Evolutionary conservation across 2,888 invertebrate species (phyloP).

Genomic region (Athalia rosae): DNA sequence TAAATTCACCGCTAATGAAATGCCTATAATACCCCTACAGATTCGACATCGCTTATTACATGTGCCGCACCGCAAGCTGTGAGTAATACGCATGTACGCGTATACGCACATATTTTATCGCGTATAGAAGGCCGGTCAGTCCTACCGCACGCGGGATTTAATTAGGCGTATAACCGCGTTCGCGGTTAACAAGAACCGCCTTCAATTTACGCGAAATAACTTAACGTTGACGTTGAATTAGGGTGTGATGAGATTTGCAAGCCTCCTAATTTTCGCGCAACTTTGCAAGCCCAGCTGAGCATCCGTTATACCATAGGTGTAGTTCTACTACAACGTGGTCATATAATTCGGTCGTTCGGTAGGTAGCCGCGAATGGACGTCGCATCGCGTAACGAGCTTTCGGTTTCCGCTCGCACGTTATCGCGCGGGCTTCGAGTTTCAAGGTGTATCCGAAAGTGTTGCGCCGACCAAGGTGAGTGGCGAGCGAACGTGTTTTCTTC

Average conservation of each 20-base stretch:
- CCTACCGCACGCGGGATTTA: slow-evolving; percentile 20
- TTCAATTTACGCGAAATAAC: slow-evolving; percentile 31
- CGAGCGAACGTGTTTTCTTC: slow-evolving; percentile 9
- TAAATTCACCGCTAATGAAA: too few species aligned
- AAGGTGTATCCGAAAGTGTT: too few species aligned
- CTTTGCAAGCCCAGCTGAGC: too few species aligned
- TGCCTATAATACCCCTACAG: too few species aligned
- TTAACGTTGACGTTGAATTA: slow-evolving; percentile 3
- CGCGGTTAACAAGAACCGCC: slow-evolving; percentile 23
- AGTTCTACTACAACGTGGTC: not conserved
- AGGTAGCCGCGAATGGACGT: too few species aligned
- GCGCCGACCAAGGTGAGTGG: not conserved
- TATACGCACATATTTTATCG: slow-evolving; percentile 1
- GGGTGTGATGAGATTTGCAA: slow-evolving; percentile 27
- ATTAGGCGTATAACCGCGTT: slow-evolving; percentile 37
- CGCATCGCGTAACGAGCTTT: not conserved
- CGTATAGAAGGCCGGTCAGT: slow-evolving; percentile 8
- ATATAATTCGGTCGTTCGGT: not conserved
- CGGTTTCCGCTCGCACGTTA: not conserved
- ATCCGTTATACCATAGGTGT: too few species aligned
- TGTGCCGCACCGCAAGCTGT: not conserved
- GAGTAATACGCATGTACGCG: not conserved
- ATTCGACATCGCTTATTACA: too few species aligned
- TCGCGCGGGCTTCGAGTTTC: too few species aligned
- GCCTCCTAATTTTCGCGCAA: slow-evolving; percentile 5